Evolutionary conservation across 2,113 vertebrate species (phyloP).

Genomic region (Rhipidura dahli): DNA sequence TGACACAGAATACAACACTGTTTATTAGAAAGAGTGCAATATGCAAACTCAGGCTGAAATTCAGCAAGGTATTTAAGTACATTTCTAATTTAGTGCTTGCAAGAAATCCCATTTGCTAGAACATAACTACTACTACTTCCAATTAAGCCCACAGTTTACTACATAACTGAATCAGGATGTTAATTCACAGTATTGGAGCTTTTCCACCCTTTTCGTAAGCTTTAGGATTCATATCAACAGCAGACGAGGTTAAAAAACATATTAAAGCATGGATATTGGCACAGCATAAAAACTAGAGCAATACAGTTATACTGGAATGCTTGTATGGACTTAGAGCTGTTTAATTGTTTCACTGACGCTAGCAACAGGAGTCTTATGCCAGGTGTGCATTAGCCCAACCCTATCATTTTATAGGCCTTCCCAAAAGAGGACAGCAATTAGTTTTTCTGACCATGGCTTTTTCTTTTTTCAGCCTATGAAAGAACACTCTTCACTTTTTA

Average conservation of each 20-base stretch:
- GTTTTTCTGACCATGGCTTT: not conserved
- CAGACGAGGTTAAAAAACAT: not conserved
- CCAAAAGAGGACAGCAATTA: not conserved
- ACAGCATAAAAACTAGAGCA: not conserved
- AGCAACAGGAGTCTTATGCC: not conserved
- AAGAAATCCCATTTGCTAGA: conserved; percentile 29
- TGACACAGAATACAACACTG: not conserved
- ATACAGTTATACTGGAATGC: not conserved
- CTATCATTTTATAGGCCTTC: not conserved
- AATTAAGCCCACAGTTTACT: conserved; percentile 16
- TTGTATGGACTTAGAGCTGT: not conserved
- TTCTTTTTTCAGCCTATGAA: not conserved
- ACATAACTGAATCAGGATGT: not conserved
- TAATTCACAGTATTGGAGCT: not conserved
- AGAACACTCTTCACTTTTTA: not conserved
- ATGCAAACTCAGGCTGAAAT: not conserved
- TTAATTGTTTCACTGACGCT: not conserved
- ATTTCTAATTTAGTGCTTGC: not conserved
- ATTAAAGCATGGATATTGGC: not conserved
- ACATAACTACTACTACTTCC: not conserved
- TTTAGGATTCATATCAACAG: not conserved
- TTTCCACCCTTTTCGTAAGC: not conserved
- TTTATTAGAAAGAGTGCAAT: not conserved
- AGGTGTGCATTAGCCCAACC: not conserved
- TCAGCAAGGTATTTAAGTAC: not conserved